A percentile compares a stretch with the other conserved stretches of the same genome.
Evolutionary conservation across 2,797 vertebrate species (phyloP).

Genomic region (Monodelphis domestica): DNA sequence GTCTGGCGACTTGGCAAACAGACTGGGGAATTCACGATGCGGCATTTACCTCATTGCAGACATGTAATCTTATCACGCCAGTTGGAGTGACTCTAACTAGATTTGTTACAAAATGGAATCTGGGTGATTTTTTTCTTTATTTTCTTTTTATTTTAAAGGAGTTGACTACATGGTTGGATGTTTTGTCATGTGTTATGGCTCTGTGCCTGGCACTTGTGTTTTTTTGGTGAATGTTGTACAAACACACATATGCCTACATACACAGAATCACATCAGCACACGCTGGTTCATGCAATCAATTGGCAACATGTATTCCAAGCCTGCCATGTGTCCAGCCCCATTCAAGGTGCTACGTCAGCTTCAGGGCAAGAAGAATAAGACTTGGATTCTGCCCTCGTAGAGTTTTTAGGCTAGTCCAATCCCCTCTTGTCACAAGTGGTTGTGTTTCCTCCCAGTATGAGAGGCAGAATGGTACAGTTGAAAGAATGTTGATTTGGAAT

Average conservation of each 20-base stretch:
- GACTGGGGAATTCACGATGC: not conserved
- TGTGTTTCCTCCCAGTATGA: not conserved
- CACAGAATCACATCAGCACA: not conserved
- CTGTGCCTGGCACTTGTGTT: slow-evolving; percentile 25
- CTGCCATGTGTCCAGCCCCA: not conserved
- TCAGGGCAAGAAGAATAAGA: not conserved
- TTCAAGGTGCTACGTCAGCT: not conserved
- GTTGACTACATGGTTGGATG: slow-evolving; percentile 26
- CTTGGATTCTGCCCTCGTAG: not conserved
- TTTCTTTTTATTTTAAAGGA: not conserved
- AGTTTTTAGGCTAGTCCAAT: not conserved
- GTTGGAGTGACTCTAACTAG: slow-evolving; percentile 39
- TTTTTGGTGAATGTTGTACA: slow-evolving; percentile 9
- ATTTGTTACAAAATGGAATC: slow-evolving; percentile 38
- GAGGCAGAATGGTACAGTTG: not conserved
- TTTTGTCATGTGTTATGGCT: slow-evolving; percentile 6
- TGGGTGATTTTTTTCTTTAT: not conserved
- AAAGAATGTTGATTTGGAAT: not conserved
- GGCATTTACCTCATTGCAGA: not conserved
- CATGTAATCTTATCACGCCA: slow-evolving; percentile 1
- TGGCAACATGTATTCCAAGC: not conserved
- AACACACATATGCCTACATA: not conserved
- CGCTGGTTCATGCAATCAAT: not conserved
- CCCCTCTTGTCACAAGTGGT: not conserved
- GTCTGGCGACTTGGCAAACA: not conserved